Percentiles rank a stretch among this genome's conserved stretches.
These are phyloP conservation scores for Heliconius aoede DNA, from an alignment of 2,888 invertebrate species.

Conservation along the genomic window DNA sequence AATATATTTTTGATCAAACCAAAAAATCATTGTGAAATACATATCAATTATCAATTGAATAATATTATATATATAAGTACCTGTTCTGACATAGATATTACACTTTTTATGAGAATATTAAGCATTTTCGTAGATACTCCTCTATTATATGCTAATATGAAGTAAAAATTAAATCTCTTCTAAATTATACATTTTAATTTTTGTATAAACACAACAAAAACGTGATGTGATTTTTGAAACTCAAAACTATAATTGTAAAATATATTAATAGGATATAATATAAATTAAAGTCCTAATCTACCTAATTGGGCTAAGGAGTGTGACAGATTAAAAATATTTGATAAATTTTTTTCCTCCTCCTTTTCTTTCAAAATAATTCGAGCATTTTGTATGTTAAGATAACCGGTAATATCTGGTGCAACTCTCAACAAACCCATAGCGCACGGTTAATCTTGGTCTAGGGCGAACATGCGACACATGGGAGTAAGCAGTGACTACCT, in stretches of 20 bases:
- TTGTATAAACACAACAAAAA: too few species aligned
- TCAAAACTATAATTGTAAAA: too few species aligned
- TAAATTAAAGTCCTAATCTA: too few species aligned
- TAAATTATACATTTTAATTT: too few species aligned
- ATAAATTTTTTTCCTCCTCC: too few species aligned
- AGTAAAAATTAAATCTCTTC: neutral
- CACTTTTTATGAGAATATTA: neutral
- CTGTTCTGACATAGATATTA: neutral
- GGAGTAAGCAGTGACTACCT: conserved; percentile 36
- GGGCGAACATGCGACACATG: conserved; percentile 36
- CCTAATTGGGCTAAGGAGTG: too few species aligned
- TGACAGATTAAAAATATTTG: too few species aligned
- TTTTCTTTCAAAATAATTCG: neutral
- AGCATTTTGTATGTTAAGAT: neutral
- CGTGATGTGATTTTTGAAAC: too few species aligned
- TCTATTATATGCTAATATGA: neutral
- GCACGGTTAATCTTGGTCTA: conserved; percentile 45
- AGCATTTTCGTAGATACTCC: neutral
- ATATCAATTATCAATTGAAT: neutral
- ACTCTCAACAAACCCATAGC: conserved; percentile 29
- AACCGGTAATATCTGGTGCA: conserved; percentile 4
- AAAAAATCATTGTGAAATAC: neutral
- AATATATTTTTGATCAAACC: neutral
- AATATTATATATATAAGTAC: neutral
- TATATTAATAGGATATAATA: too few species aligned